Percentiles rank a stretch among this genome's conserved stretches.
These are phyloP conservation scores for Rynchops niger DNA, from an alignment of 2,113 vertebrate genomes.

Conservation along the genomic window DNA sequence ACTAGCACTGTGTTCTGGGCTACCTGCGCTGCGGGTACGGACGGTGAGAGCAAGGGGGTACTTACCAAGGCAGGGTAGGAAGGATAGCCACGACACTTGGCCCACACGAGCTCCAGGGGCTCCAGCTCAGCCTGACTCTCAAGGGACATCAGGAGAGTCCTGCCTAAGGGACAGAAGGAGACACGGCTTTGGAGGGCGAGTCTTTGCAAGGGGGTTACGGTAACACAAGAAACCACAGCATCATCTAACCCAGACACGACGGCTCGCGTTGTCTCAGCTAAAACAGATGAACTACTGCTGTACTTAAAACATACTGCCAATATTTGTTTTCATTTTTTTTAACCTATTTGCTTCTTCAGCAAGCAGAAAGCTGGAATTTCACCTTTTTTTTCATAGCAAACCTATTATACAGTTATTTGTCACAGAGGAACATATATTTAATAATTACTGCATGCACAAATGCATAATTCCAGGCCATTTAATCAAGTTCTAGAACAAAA, in stretches of 20 bases:
- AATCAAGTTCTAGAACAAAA: not conserved
- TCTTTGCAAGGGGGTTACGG: not conserved
- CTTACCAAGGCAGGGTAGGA: slow-evolving; percentile 97
- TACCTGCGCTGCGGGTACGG: not conserved
- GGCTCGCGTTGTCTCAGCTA: not conserved
- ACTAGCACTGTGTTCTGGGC: not conserved
- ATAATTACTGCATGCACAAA: not conserved
- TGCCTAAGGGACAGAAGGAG: slow-evolving; percentile 76
- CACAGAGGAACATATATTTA: too few relatives aligned
- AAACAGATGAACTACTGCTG: not conserved
- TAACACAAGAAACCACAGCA: not conserved
- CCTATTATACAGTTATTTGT: not conserved
- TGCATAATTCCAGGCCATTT: not conserved
- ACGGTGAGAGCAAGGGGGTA: not conserved
- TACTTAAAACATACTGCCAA: not conserved
- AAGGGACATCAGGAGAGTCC: slow-evolving; percentile 80
- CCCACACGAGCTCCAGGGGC: slow-evolving; percentile 95
- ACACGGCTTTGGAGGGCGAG: slow-evolving; percentile 16
- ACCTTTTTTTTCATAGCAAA: not conserved
- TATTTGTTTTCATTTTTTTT: not conserved
- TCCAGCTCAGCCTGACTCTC: slow-evolving; percentile 88
- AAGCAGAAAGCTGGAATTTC: not conserved
- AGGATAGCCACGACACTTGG: slow-evolving; percentile 96
- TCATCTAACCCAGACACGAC: not conserved
- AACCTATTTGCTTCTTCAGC: not conserved